Percentiles rank a stretch among this genome's conserved stretches.
Conservation (phyloP, 2,888 invertebrate species). For the Troides oblongomaculatus region DNA sequence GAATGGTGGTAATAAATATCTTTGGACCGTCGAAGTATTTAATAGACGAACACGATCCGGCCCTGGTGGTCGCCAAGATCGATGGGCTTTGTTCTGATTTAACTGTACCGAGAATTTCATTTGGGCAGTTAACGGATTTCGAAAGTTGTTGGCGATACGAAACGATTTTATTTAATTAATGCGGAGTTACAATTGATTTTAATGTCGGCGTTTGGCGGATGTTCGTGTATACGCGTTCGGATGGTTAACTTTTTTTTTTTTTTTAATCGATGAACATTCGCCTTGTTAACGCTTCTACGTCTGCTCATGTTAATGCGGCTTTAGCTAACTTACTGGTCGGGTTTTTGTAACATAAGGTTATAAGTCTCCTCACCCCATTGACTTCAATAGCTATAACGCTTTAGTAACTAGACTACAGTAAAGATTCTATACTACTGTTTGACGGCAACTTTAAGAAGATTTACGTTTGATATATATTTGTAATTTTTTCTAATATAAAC, state of each 20-base stretch:
- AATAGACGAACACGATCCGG: conserved; percentile 56
- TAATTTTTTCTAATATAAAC: too few species aligned
- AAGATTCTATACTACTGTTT: too few species aligned
- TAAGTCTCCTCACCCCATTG: too few species aligned
- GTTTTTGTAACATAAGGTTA: too few species aligned
- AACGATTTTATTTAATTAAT: background rate
- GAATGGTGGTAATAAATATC: conserved; percentile 63
- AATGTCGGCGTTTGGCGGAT: background rate
- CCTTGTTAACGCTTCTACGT: too few species aligned
- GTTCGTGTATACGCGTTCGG: background rate
- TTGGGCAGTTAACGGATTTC: conserved; percentile 23
- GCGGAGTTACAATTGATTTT: background rate
- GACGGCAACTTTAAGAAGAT: too few species aligned
- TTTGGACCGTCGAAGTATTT: conserved; percentile 51
- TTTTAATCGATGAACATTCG: too few species aligned
- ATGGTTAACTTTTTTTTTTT: background rate
- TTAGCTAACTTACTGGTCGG: too few species aligned
- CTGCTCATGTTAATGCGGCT: too few species aligned
- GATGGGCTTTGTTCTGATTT: conserved; percentile 49
- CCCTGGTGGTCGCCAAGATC: conserved; percentile 66
- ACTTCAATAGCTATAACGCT: too few species aligned
- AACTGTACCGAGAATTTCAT: conserved; percentile 36
- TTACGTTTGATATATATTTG: too few species aligned
- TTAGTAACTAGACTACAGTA: too few species aligned
- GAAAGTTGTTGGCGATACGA: conserved; percentile 11